A percentile compares a stretch with the other conserved stretches of the same genome.
Conservation (phyloP, 2,797 vertebrate species). For the Halcyon smyrnensis region DNA sequence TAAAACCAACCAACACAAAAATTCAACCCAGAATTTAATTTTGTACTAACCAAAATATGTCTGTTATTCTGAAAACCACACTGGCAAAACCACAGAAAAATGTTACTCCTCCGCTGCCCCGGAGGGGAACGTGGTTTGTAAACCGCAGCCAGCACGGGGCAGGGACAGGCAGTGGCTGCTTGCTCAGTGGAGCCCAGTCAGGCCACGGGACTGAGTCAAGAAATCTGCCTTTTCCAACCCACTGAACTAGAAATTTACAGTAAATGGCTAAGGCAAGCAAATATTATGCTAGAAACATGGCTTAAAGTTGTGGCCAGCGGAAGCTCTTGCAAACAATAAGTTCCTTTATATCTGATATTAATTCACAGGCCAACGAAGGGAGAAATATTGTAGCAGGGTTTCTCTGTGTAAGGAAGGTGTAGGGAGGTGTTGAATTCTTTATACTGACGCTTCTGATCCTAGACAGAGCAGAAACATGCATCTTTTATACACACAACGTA, state of each 20-base stretch:
- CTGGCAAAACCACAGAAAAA: not conserved
- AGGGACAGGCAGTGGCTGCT: not conserved
- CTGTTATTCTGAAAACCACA: not conserved
- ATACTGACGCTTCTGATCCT: not conserved
- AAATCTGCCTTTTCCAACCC: not conserved
- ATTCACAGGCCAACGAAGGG: not conserved
- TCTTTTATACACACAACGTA: rapidly evolving
- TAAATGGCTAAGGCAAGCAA: not conserved
- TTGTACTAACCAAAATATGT: not conserved
- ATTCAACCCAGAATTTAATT: not conserved
- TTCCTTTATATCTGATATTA: not conserved
- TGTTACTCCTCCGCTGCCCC: not conserved
- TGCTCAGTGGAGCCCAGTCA: not conserved
- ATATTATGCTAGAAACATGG: not conserved
- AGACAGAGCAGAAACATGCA: not conserved
- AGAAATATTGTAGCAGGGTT: not conserved
- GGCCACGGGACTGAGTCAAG: not conserved
- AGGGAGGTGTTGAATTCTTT: not conserved
- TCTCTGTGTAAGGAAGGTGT: not conserved
- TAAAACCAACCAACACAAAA: not conserved
- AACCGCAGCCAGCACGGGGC: not conserved
- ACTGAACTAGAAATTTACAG: not conserved
- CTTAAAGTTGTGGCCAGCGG: not conserved
- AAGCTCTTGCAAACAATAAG: not conserved
- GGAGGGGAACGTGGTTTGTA: rapidly evolving